A percentile compares a stretch with the other conserved stretches of the same genome.
These are phyloP conservation scores for Pycnonotus jocosus DNA, from an alignment of 2,113 vertebrate species.

Conservation along the genomic window DNA sequence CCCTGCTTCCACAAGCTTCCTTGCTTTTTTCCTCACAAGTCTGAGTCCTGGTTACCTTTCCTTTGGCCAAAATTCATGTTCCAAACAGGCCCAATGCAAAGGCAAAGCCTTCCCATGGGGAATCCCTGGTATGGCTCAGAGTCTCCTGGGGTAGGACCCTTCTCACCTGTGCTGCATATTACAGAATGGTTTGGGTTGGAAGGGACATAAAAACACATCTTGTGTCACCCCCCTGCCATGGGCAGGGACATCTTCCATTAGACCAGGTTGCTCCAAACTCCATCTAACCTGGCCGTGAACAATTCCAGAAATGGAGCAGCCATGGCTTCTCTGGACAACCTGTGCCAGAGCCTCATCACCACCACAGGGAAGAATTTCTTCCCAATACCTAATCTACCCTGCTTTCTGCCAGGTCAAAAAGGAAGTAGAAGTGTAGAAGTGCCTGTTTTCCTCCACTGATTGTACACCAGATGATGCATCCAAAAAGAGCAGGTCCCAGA, in stretches of 20 bases:
- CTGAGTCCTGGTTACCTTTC: not conserved
- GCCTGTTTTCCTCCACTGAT: not conserved
- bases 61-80: not conserved
- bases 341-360: not conserved
- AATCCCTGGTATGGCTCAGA: not conserved
- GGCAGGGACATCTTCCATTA: not conserved
- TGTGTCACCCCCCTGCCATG: fast-evolving
- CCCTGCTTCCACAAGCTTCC: not conserved
- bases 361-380: not conserved
- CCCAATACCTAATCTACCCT: not conserved
- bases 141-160: not conserved
- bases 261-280: not conserved
- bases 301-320: not conserved
- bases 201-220: not conserved
- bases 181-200: not conserved
- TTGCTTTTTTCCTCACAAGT: not conserved
- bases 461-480: not conserved
- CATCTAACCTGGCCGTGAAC: not conserved
- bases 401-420: not conserved
- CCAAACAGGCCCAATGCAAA: not conserved
- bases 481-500: not conserved
- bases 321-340: not conserved
- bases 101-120: not conserved
- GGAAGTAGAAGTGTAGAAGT: not conserved
- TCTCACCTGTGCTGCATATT: fast-evolving